Evolutionary conservation across 2,888 invertebrate genomes (phyloP).

Genomic region (Mechanitis messenoides): DNA sequence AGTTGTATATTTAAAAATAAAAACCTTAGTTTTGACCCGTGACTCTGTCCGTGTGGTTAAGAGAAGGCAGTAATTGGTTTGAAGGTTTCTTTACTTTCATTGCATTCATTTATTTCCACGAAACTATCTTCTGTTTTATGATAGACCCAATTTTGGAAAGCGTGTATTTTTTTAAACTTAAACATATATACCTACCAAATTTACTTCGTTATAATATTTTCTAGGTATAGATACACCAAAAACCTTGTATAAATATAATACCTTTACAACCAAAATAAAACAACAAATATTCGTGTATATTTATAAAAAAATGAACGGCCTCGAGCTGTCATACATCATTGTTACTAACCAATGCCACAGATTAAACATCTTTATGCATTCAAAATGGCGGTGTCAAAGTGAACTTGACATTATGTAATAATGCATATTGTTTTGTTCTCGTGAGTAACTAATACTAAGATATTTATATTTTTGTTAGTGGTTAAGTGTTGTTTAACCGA

Average conservation of each 20-base stretch:
- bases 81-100: not conserved
- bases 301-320: slow-evolving; percentile 8
- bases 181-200: too few species aligned
- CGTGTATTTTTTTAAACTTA: too few species aligned
- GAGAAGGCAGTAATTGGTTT: too few species aligned
- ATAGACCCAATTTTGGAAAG: too few species aligned
- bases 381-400: not conserved
- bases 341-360: slow-evolving; percentile 22
- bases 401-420: not conserved
- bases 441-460: not conserved
- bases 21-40: too few species aligned
- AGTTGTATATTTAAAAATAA: not conserved
- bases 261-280: not conserved
- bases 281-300: not conserved
- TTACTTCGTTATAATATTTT: too few species aligned
- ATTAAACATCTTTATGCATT: slow-evolving; percentile 11
- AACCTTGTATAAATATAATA: not conserved
- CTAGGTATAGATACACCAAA: not conserved
- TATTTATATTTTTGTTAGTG: not conserved
- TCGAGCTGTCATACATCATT: slow-evolving; percentile 16
- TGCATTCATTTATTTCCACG: too few species aligned
- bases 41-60: too few species aligned
- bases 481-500: not conserved
- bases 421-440: not conserved
- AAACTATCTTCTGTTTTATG: too few species aligned